phyloP scores from a whole-genome alignment of 1,140 invertebrate species.

The Drosophila athabasca region DNA sequence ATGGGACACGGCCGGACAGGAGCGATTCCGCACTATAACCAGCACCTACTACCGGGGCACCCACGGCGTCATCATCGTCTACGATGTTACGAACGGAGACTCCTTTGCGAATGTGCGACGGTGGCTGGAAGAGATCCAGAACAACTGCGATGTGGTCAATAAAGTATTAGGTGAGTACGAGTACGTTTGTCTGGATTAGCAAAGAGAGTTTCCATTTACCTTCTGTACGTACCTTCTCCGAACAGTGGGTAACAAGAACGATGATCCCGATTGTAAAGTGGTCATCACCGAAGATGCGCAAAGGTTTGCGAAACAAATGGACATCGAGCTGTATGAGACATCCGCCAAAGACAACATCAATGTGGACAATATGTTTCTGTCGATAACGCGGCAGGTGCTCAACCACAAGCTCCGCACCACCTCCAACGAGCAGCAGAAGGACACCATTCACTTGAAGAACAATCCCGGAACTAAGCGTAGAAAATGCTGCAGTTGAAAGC shows the following conservation, averaged over 20 bases:
- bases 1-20: conserved; percentile 96
- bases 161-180: conserved; percentile 94
- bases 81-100: conserved; percentile 99
- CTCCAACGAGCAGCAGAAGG: conserved; percentile 84
- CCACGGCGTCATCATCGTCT: conserved; percentile 99
- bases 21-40: conserved; percentile 87
- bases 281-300: conserved; percentile 98
- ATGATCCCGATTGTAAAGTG: conserved; percentile 98
- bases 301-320: conserved; percentile 98
- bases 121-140: conserved; percentile 99
- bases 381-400: conserved; percentile 87
- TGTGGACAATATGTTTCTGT: conserved; percentile 96
- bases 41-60: conserved; percentile 98
- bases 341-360: conserved; percentile 99
- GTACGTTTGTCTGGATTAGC: not conserved
- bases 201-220: not conserved
- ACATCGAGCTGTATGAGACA: conserved; percentile 98
- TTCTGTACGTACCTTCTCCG: conserved; percentile 6
- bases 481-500: conserved; percentile 83
- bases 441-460: conserved; percentile 84
- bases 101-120: conserved; percentile 99
- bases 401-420: conserved; percentile 78
- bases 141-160: conserved; percentile 99
- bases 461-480: conserved; percentile 59
- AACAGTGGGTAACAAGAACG: conserved; percentile 99